phyloP scores from a whole-genome alignment of 2,113 vertebrate genomes.

The Carassius gibelio region DNA sequence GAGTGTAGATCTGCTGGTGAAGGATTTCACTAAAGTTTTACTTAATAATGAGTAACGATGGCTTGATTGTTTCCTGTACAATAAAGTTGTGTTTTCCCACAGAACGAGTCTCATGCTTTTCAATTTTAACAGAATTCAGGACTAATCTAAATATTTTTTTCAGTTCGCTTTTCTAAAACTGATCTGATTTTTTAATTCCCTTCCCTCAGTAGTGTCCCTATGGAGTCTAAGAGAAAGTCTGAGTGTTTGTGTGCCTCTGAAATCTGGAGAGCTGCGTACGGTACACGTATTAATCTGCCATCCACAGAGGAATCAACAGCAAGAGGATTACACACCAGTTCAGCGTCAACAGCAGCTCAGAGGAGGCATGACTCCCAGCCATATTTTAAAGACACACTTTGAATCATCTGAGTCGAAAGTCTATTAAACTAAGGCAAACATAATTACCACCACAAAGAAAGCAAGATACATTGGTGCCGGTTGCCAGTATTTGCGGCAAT shows the following conservation, averaged over 20 bases:
- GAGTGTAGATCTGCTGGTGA: no score
- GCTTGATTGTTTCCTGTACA: neutral
- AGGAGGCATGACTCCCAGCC: slow-evolving; percentile 43
- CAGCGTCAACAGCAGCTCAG: slow-evolving; percentile 47
- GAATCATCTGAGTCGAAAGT: slow-evolving; percentile 52
- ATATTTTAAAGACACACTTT: no score
- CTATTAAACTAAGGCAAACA: slow-evolving; percentile 44
- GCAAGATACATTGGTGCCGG: slow-evolving; percentile 45
- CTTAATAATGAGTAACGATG: neutral
- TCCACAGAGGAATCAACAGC: slow-evolving; percentile 56
- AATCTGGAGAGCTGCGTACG: slow-evolving; percentile 6
- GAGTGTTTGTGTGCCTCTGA: neutral
- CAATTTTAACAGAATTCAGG: slow-evolving; percentile 12
- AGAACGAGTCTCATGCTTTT: slow-evolving; percentile 19
- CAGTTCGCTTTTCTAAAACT: slow-evolving; percentile 21
- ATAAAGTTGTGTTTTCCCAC: neutral
- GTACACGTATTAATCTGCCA: slow-evolving; percentile 42
- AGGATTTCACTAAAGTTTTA: neutral
- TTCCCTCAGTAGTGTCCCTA: slow-evolving; percentile 37
- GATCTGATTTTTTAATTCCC: slow-evolving; percentile 36
- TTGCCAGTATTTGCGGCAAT: no score
- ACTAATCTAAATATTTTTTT: slow-evolving; percentile 25
- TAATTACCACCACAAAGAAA: slow-evolving; percentile 52
- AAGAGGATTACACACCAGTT: slow-evolving; percentile 64
- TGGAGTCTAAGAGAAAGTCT: neutral